Base-by-base conservation (phyloP, 2,888 invertebrate genomes). In the Xiphydria camelus region DNA sequence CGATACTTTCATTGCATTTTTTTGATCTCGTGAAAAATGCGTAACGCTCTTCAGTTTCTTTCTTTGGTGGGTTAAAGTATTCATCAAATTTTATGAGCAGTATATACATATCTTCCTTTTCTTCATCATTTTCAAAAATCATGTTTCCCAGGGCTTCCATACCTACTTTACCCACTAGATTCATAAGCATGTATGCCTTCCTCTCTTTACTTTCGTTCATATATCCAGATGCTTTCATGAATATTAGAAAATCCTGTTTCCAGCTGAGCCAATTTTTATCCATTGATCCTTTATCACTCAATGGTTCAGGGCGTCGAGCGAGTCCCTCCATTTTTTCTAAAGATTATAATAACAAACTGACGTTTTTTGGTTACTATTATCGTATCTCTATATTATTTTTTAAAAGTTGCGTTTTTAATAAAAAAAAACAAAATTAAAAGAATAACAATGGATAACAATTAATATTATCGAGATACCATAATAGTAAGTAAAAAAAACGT, bases 121-220 rank as follows among this genome's bases (percentile, higher is more conserved):
- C 45, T 3, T 21, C 7, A 4, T 37, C 17, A 20, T 45, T 4
- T 0, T 52, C 22, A 15, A 47, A 53, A n/a, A 23, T 10, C 2
- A 56, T 38, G 4, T 47, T 37, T 10, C 55, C 15, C 25, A 56
- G 49, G 2, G 42, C 45, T 23, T 37, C 14, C 18, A 41, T 18
- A 5, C 61, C 64, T 45, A 54, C 33, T 15, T 14, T 15, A 17
- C 64, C 64, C 37, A 64, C 57, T 1, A 48, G 26, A 45, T 53
- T 55, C 37, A 49, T 39, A 2, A 64, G 26, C 2, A 56, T 26
- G 26, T 49, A 43, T 2, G 52, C 53, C 37, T 56, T 53, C 3
- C 41, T 4, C 4, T 59, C 51, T 2, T 23, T 41, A 2, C 54
- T 4, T 7, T 45, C 22, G 12, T 49, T 17, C 4, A 12, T 36